Evolutionary conservation across 2,113 vertebrate species (phyloP).

Genomic region (Seriola rivoliana): DNA sequence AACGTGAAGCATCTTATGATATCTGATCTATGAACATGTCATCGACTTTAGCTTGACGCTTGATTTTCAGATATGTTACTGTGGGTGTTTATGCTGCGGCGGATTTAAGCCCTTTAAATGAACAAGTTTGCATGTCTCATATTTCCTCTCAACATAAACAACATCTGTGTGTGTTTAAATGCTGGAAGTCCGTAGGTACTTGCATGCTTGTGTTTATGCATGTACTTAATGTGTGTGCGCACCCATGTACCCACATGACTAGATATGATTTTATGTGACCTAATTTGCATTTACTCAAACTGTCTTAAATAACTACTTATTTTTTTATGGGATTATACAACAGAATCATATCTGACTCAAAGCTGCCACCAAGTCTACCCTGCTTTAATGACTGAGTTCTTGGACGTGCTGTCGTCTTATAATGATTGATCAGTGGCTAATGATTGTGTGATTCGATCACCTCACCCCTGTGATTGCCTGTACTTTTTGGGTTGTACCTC

Average conservation of each 20-base stretch:
- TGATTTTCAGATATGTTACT: no score
- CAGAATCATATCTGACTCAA: neutral
- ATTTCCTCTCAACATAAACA: neutral
- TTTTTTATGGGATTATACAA: neutral
- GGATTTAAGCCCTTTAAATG: neutral
- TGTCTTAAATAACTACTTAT: neutral
- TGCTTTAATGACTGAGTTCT: neutral
- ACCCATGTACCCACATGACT: no score
- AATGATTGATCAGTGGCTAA: slow-evolving; percentile 22
- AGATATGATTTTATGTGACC: neutral
- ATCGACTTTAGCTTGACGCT: no score
- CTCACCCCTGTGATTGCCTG: neutral
- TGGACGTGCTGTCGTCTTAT: neutral
- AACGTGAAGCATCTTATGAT: no score
- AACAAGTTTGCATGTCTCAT: neutral
- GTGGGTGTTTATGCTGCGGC: no score
- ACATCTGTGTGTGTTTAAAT: neutral
- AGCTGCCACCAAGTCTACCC: neutral
- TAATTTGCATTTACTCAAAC: neutral
- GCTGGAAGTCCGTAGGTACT: no score
- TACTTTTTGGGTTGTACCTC: neutral
- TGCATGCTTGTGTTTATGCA: neutral
- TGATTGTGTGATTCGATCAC: slow-evolving; percentile 42
- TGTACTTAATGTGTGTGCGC: no score
- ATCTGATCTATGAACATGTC: no score